Percentiles rank a stretch among this genome's conserved stretches.
These are phyloP conservation scores for Yponomeuta sedellus DNA, from an alignment of 2,888 invertebrate genomes.

Conservation along the genomic window DNA sequence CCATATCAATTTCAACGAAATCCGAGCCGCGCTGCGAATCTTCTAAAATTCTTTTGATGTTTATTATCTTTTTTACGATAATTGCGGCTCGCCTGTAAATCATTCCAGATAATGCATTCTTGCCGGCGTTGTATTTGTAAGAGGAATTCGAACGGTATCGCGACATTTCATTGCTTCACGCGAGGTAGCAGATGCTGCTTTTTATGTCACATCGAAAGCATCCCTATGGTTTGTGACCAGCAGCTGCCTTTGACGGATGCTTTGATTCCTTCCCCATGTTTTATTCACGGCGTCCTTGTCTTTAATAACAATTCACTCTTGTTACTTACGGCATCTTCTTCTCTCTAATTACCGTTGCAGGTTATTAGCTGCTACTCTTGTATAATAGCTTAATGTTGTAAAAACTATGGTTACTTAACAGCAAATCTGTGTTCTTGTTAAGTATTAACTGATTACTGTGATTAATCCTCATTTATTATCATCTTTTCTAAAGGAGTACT, in stretches of 20 bases:
- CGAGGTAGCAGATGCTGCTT: slow-evolving; percentile 31
- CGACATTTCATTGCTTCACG: slow-evolving; percentile 11
- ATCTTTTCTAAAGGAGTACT: too few species aligned
- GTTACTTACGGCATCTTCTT: neutral
- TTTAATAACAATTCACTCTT: neutral
- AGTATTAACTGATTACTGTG: neutral
- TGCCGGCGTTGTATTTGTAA: slow-evolving; percentile 1
- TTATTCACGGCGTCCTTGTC: neutral
- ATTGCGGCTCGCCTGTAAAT: slow-evolving; percentile 5
- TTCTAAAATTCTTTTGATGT: slow-evolving; percentile 1
- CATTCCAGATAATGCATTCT: slow-evolving; percentile 1
- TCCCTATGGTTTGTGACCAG: slow-evolving; percentile 38
- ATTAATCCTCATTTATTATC: neutral
- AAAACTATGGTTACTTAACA: neutral
- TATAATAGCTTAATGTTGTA: neutral
- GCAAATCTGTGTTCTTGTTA: neutral
- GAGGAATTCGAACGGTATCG: slow-evolving; percentile 10
- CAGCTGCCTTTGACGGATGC: slow-evolving; percentile 39
- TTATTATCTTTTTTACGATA: slow-evolving; percentile 9
- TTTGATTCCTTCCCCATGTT: neutral
- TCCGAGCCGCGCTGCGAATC: neutral
- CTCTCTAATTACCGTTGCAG: neutral
- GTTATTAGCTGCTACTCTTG: too few species aligned
- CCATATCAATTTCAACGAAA: neutral
- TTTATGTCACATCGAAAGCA: slow-evolving; percentile 40